Percentiles rank a stretch among this genome's conserved stretches.
Evolutionary conservation across 2,113 vertebrate genomes (phyloP).

Genomic region (Trematocara nigrifrons): DNA sequence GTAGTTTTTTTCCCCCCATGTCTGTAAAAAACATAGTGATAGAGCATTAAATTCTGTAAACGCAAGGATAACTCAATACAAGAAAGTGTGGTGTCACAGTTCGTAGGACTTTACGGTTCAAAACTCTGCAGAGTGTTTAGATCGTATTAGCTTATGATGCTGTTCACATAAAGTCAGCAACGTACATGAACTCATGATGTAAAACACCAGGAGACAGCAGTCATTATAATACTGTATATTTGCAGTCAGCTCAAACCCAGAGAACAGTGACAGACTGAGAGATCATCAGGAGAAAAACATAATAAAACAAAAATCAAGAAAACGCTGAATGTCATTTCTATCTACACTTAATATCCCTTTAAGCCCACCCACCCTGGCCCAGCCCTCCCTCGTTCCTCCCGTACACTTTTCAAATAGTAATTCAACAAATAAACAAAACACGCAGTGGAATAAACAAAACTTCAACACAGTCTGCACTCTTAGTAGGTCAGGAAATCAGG

Average conservation of each 20-base stretch:
- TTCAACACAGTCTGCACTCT: slow-evolving; percentile 58
- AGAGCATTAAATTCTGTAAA: background rate
- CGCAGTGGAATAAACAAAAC: slow-evolving; percentile 54
- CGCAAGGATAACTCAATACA: background rate
- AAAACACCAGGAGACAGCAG: background rate
- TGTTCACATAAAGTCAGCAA: background rate
- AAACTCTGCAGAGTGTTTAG: background rate
- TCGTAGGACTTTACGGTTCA: background rate
- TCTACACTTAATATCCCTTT: slow-evolving; percentile 60
- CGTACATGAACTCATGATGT: background rate
- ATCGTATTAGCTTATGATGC: background rate
- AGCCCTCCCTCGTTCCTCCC: background rate
- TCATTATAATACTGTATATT: slow-evolving; percentile 70
- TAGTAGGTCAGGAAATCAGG: slow-evolving; percentile 16
- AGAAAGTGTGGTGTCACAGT: background rate
- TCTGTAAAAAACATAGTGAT: background rate
- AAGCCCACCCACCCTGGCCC: slow-evolving; percentile 1
- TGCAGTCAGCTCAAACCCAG: slow-evolving; percentile 67
- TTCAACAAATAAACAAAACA: slow-evolving; percentile 59
- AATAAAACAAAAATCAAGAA: background rate
- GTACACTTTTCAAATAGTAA: slow-evolving; percentile 45
- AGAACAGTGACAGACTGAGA: slow-evolving; percentile 66
- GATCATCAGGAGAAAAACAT: slow-evolving; percentile 39
- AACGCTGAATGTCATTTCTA: slow-evolving; percentile 40
- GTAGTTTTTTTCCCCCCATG: fast-evolving